Evolutionary conservation across 2,113 vertebrate genomes (phyloP).

Genomic region (Ochotona curzoniae): DNA sequence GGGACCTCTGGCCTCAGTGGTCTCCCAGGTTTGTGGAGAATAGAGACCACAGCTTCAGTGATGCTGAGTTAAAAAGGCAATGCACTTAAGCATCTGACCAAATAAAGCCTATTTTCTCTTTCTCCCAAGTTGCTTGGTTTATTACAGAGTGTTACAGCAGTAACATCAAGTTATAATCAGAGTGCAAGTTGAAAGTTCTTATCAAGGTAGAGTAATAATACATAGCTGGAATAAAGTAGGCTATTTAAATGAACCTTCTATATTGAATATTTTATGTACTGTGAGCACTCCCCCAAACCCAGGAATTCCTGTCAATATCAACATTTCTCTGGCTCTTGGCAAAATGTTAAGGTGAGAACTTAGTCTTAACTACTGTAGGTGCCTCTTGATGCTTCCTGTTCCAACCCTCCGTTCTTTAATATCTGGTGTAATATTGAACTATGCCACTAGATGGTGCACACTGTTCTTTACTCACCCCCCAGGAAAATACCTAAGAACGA

Average conservation of each 20-base stretch:
- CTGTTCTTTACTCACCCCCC: conserved; percentile 75
- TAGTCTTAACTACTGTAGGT: background rate
- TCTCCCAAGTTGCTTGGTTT: conserved; percentile 19
- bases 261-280: conserved; percentile 30
- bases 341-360: background rate
- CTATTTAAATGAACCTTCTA: conserved; percentile 61
- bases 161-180: conserved; percentile 63
- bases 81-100: conserved; percentile 20
- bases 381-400: conserved; percentile 29
- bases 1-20: too few species aligned
- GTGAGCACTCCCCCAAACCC: background rate
- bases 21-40: background rate
- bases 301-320: background rate
- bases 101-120: conserved; percentile 42
- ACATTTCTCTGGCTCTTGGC: background rate
- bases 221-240: conserved; percentile 44
- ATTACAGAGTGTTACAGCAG: conserved; percentile 22
- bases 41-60: background rate
- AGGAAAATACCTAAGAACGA: conserved; percentile 65
- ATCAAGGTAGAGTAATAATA: conserved; percentile 63
- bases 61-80: conserved; percentile 21
- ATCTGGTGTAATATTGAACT: conserved; percentile 71
- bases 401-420: background rate
- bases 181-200: conserved; percentile 57
- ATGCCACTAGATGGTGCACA: conserved; percentile 86